phyloP scores from a whole-genome alignment of 2,888 invertebrate species.

The Stegophylla sp. region DNA sequence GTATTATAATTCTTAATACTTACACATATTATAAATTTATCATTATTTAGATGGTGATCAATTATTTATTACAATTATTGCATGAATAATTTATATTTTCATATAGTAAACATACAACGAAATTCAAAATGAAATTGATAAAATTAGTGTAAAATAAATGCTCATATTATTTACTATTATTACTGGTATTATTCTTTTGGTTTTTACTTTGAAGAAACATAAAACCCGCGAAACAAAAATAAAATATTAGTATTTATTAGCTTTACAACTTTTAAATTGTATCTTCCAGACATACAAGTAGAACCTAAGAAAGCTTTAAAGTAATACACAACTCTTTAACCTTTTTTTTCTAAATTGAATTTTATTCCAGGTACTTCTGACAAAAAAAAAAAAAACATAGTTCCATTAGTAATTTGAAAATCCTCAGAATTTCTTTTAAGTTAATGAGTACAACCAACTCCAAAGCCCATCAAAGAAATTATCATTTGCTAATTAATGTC shows the following conservation, averaged over 20 bases:
- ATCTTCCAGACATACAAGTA: slow-evolving; percentile 19
- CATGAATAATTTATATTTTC: no score
- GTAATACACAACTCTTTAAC: slow-evolving; percentile 6
- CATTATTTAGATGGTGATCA: no score
- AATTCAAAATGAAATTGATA: no score
- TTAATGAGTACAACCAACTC: slow-evolving; percentile 19
- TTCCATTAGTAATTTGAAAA: slow-evolving; percentile 12
- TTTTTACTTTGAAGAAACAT: no score
- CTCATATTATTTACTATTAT: not conserved
- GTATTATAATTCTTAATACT: no score
- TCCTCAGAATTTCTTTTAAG: not conserved
- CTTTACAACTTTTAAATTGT: slow-evolving; percentile 26
- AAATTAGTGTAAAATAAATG: slow-evolving; percentile 4
- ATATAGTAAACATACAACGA: no score
- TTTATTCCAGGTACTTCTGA: slow-evolving; percentile 27
- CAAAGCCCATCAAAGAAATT: not conserved
- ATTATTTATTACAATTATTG: no score
- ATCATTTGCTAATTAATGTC: not conserved
- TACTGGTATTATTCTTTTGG: no score
- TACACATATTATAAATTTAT: no score
- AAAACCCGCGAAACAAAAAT: no score
- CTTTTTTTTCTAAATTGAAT: slow-evolving; percentile 11
- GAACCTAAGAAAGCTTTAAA: slow-evolving; percentile 18
- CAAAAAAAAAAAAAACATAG: slow-evolving; percentile 14
- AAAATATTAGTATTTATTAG: slow-evolving; percentile 3